Conservation (phyloP, 2,797 vertebrate genomes). For the Ctenochaetus hawaiiensis region DNA sequence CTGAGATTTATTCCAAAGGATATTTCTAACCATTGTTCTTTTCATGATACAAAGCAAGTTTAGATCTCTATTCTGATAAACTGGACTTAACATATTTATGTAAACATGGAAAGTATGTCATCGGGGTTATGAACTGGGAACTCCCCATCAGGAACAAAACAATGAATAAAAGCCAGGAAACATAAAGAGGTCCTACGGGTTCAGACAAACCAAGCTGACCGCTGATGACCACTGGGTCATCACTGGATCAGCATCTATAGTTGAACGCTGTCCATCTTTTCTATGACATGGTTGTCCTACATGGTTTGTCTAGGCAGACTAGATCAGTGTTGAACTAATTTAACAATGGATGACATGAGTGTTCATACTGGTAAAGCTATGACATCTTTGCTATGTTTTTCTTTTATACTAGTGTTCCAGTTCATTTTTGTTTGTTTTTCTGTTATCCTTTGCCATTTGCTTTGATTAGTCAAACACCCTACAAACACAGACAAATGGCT, state of each 20-base stretch:
- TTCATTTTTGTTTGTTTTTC: background rate
- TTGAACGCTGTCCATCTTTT: background rate
- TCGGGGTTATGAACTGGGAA: slow-evolving; percentile 25
- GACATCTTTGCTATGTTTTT: background rate
- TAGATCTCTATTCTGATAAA: slow-evolving; percentile 47
- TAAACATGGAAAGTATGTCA: slow-evolving; percentile 41
- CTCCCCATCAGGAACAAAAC: slow-evolving; percentile 47
- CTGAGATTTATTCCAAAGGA: slow-evolving; percentile 19
- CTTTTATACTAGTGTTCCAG: background rate
- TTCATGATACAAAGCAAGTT: slow-evolving; percentile 32
- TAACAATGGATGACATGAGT: background rate
- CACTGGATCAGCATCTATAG: background rate
- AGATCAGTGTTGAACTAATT: slow-evolving; percentile 5
- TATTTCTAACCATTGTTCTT: slow-evolving; percentile 24
- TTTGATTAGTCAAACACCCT: background rate
- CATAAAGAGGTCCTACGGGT: slow-evolving; percentile 17
- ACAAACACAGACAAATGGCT: background rate
- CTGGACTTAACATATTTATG: slow-evolving; percentile 27
- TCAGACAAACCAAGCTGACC: slow-evolving; percentile 6
- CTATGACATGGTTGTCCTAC: slow-evolving; percentile 10
- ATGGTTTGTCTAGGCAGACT: slow-evolving; percentile 15
- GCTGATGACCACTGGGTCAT: background rate
- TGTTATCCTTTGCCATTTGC: background rate
- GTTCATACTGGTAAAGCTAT: background rate
- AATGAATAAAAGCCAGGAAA: slow-evolving; percentile 50